phyloP scores from a whole-genome alignment of 2,888 invertebrate species.

The Pollenia amentaria region DNA sequence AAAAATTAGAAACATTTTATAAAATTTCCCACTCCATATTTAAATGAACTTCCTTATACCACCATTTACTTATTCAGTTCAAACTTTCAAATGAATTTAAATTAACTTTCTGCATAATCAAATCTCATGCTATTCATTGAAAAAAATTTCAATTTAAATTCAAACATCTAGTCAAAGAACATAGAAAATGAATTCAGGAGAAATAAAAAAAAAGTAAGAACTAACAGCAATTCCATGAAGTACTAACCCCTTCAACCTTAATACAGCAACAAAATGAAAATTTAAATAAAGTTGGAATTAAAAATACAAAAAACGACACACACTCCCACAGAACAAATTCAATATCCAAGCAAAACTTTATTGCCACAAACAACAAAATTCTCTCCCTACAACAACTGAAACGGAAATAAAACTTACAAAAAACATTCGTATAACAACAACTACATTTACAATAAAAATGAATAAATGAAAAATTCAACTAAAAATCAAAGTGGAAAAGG shows the following conservation, averaged over 20 bases:
- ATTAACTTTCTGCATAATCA: conserved; percentile 67
- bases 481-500: conserved; percentile 75
- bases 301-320: conserved; percentile 43
- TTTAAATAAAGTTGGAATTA: conserved; percentile 72
- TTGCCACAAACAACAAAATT: conserved; percentile 68
- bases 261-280: conserved; percentile 57
- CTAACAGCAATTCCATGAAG: conserved; percentile 39
- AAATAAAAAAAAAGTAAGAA: conserved; percentile 11
- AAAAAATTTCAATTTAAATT: conserved; percentile 67
- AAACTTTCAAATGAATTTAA: conserved; percentile 68
- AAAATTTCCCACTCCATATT: not conserved
- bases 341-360: conserved; percentile 69
- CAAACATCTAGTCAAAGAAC: conserved; percentile 52
- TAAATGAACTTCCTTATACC: not conserved
- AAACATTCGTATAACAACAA: conserved; percentile 35
- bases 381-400: conserved; percentile 46
- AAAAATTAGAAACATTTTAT: not conserved
- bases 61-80: conserved; percentile 15
- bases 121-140: conserved; percentile 39
- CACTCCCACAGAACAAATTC: conserved; percentile 1
- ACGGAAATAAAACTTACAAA: conserved; percentile 72
- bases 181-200: conserved; percentile 4
- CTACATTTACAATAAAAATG: conserved; percentile 2
- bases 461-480: conserved; percentile 69
- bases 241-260: conserved; percentile 54